Percentiles rank a stretch among this genome's conserved stretches.
Evolutionary conservation across 37 sponge, comb jelly and placozoan genomes (phyloP).

Genomic region (Spongia lamella): DNA sequence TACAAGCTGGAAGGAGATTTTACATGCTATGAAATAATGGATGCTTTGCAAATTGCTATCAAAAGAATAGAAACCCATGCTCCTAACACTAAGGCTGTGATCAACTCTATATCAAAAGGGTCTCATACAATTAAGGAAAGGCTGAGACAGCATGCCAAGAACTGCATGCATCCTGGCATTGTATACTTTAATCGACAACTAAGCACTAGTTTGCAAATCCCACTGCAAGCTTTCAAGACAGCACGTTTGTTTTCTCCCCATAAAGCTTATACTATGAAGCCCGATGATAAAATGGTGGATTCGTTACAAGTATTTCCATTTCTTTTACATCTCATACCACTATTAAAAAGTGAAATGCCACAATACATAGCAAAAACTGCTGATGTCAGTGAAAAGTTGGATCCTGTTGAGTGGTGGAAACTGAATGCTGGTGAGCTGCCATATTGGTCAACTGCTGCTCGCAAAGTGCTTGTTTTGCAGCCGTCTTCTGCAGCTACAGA

Average conservation of each 20-base stretch:
- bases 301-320: neutral
- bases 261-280: neutral
- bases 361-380: conserved; percentile 11
- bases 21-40: no score
- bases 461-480: neutral
- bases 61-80: no score
- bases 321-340: neutral
- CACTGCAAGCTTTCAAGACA: conserved; percentile 10
- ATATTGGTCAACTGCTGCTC: conserved; percentile 10
- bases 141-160: no score
- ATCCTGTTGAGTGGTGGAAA: conserved; percentile 20
- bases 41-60: no score
- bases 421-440: conserved; percentile 1
- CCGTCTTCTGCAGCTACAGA: neutral
- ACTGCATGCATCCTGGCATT: no score
- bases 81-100: no score
- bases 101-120: no score
- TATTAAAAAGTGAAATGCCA: conserved; percentile 17
- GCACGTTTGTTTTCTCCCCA: conserved; percentile 38
- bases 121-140: no score
- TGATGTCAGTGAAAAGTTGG: conserved; percentile 1
- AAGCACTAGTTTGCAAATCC: no score
- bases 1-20: no score
- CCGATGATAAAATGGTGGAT: conserved; percentile 7
- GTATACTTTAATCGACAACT: no score